Evolutionary conservation across 2,888 invertebrate species (phyloP).

Genomic region (Ophion obscuratus): DNA sequence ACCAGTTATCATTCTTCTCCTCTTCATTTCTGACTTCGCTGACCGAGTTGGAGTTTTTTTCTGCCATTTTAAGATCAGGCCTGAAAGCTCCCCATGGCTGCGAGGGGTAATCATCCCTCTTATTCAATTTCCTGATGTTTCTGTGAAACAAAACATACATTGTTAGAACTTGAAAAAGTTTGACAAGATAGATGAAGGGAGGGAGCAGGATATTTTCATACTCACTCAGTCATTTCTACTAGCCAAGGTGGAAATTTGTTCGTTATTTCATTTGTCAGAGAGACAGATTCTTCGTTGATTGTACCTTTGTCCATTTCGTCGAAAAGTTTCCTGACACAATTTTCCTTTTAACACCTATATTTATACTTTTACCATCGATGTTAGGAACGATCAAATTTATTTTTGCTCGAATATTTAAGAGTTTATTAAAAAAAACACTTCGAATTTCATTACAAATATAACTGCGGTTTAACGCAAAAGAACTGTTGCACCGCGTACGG

Average conservation of each 20-base stretch:
- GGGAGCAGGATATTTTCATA: conserved; percentile 26
- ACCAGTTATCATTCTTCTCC: conserved; percentile 42
- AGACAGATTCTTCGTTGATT: conserved; percentile 52
- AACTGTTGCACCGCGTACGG: conserved; percentile 31
- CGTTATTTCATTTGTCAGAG: conserved; percentile 58
- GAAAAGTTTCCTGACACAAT: conserved; percentile 3
- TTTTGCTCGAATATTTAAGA: not conserved
- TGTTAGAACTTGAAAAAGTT: not conserved
- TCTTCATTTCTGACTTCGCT: conserved; percentile 57
- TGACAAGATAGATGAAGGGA: not conserved
- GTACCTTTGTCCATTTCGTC: conserved; percentile 65
- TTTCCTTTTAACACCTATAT: conserved; percentile 5
- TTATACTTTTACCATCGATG: not conserved
- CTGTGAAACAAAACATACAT: conserved; percentile 60
- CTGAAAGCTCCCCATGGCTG: conserved; percentile 52
- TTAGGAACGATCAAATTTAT: not conserved
- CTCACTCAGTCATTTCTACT: conserved; percentile 76
- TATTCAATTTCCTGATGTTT: conserved; percentile 69
- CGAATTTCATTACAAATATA: not conserved
- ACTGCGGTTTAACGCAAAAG: conserved; percentile 21
- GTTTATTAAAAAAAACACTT: not conserved
- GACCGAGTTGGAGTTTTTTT: conserved; percentile 38
- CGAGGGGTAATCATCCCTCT: conserved; percentile 66
- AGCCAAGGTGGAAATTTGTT: conserved; percentile 75
- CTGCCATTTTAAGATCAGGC: conserved; percentile 36